A percentile compares a stretch with the other conserved stretches of the same genome.
These are phyloP conservation scores for Otis tarda DNA, from an alignment of 2,113 vertebrate species.

Conservation along the genomic window DNA sequence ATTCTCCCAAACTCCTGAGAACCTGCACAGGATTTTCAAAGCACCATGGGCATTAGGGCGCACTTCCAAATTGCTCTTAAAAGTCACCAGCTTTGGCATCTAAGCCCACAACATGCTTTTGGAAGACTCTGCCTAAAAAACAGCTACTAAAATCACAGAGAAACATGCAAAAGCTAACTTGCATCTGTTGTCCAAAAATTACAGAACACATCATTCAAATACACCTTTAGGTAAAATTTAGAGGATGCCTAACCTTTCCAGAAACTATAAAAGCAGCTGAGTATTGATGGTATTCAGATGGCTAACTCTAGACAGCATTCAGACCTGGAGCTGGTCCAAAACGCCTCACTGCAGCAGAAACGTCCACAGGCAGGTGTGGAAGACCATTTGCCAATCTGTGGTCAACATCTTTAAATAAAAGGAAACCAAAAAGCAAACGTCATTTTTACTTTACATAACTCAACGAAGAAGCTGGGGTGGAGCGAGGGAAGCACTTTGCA, in stretches of 20 bases:
- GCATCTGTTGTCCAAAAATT: slow-evolving; percentile 30
- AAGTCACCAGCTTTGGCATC: not conserved
- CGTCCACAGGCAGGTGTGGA: not conserved
- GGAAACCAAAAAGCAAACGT: slow-evolving; percentile 26
- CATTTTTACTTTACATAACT: not conserved
- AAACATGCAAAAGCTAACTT: not conserved
- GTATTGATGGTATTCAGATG: slow-evolving; percentile 16
- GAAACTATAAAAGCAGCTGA: slow-evolving; percentile 35
- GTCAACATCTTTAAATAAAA: slow-evolving; percentile 34
- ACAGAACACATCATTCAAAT: slow-evolving; percentile 13
- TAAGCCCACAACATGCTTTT: not conserved
- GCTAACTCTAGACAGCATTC: not conserved
- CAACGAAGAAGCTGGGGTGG: not conserved
- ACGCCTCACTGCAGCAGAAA: not conserved
- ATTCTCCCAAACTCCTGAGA: not conserved
- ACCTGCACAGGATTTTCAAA: not conserved
- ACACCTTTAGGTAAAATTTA: slow-evolving; percentile 21
- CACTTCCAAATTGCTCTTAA: not conserved
- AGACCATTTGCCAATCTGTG: not conserved
- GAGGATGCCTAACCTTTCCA: slow-evolving; percentile 26
- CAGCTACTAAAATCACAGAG: not conserved
- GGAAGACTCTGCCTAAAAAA: not conserved
- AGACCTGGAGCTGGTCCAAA: not conserved
- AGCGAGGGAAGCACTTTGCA: not conserved
- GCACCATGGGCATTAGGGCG: not conserved